Evolutionary conservation across 2,888 invertebrate genomes (phyloP).

Genomic region (Cephus sareptanus): DNA sequence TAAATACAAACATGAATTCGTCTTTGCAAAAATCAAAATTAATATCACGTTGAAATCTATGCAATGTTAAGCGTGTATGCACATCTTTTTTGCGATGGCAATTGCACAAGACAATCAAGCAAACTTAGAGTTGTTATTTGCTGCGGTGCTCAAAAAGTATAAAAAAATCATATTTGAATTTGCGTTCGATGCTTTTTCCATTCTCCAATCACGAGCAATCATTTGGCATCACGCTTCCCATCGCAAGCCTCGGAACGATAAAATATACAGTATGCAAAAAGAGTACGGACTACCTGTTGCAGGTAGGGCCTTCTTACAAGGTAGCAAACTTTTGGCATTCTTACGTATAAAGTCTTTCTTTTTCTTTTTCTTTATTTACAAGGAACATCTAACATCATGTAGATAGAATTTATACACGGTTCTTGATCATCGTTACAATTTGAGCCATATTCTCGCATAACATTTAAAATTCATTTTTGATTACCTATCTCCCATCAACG

Average conservation of each 20-base stretch:
- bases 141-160: neutral
- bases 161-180: neutral
- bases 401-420: slow-evolving; percentile 50
- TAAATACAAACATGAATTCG: neutral
- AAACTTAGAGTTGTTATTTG: neutral
- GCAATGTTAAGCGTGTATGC: neutral
- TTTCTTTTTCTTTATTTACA: slow-evolving; percentile 50
- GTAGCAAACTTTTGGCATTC: slow-evolving; percentile 50
- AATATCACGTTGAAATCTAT: neutral
- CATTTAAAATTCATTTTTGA: slow-evolving; percentile 35
- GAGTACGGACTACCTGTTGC: neutral
- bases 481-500: slow-evolving; percentile 24
- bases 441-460: slow-evolving; percentile 38
- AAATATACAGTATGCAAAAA: neutral
- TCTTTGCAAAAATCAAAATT: neutral
- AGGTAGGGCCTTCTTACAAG: slow-evolving; percentile 36
- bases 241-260: neutral
- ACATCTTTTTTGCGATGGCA: neutral
- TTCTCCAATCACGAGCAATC: neutral
- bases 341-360: slow-evolving; percentile 49
- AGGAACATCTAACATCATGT: slow-evolving; percentile 59
- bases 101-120: too few relatives aligned
- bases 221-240: neutral
- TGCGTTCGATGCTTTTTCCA: neutral
- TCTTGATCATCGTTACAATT: slow-evolving; percentile 40